Base-by-base conservation (phyloP, 1,140 invertebrate genomes). In the Bombus waltoni region DNA sequence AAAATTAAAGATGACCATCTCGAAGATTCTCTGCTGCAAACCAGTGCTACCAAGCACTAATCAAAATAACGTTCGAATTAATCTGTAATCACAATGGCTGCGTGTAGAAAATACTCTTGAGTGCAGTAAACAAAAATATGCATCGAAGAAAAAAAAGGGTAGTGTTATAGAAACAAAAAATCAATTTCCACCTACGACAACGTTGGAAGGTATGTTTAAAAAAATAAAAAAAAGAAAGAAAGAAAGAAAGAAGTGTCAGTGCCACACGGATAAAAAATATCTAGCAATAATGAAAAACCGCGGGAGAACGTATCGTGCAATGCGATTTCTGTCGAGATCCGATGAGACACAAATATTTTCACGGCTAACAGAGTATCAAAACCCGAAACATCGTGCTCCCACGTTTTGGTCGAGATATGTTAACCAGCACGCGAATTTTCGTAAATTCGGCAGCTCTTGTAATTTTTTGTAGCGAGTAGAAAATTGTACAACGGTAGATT, bases 51-150 rank as follows among this genome's bases (percentile, higher is more conserved):
- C 13, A 15, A 35, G 9, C 47, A 53, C 47, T 77, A 84, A 59
- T 32, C 4, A 62, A 35, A 84, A 44, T 47, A 79, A 80, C 53
- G 1, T 79, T 70, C 40, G 13, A 57, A 57, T 80, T 80, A 85
- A 80, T 73, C 2, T 59, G 62, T 44, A 80, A 65, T 84, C 65
- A 47, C 53, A 47, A 15, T 53, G 42, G 42, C 38, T 40, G 32
- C 35, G 65, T 44, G 28, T 72, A 9, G 22, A 78, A 65, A 35
- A 72, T 44, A 32, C 66, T 78, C 22, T 38, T 8, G 8, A 9
- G 83, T 65, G 68, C 18, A 40, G 5, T 42, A 8, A 35, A 71
- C 1, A 53, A 53, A 53, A 0, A 22, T 53, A 53, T 22, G 6
- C 18, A 22, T 53, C 6, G 47, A 22, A 53, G 32, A 8, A 9